Base-by-base conservation (phyloP, 2,797 vertebrate species). In the Trichosurus vulpecula region DNA sequence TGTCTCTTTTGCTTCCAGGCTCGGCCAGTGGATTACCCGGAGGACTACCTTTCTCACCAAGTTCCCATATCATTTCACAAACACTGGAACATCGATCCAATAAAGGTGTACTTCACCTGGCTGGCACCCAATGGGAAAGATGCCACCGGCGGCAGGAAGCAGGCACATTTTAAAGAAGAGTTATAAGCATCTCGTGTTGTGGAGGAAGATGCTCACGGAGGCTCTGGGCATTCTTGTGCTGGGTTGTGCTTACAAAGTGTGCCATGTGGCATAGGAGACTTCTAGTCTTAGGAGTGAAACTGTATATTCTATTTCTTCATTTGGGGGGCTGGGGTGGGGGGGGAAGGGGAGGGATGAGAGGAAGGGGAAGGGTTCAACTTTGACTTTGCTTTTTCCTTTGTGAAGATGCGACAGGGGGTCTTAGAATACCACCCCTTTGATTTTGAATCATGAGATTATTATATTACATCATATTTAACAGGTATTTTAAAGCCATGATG, bases 51-150 rank as follows among this genome's bases (percentile, higher is more conserved):
- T 97, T 99, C 99, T 97, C 99, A 99, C 98, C 99, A 99, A 97
- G 99, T 99, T 97, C 99, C 99, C 35, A 98, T 99, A 96, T 99
- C 99, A 0, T 99, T 99, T 98, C 99, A 99, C 98, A 99, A 99
- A 98, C 99, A 99, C 98, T 99, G 99, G 99, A 99, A 99, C 98
- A 99, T 99, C 0, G 99, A 99, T 97, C 99, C 99, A 0, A 95
- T 99, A 47, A 99, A 99, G 87, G 99, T 99, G 35, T 99, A 99
- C 97, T 98, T 99, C 98, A 99, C 99, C 0, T 99, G 99, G 99
- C 98, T 99, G 94, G 99, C 98, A 95, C 97, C 98, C 90, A 98
- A 98, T 1, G 98, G 98, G 57, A 97, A 98, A 95, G 97, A 97
- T 57, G 91, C 93, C 14, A 97, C 92, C 87, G 53, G 94, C 35